These are phyloP conservation scores for Vireo griseus DNA, from an alignment of 2,797 vertebrate genomes.

Conservation along the genomic window DNA sequence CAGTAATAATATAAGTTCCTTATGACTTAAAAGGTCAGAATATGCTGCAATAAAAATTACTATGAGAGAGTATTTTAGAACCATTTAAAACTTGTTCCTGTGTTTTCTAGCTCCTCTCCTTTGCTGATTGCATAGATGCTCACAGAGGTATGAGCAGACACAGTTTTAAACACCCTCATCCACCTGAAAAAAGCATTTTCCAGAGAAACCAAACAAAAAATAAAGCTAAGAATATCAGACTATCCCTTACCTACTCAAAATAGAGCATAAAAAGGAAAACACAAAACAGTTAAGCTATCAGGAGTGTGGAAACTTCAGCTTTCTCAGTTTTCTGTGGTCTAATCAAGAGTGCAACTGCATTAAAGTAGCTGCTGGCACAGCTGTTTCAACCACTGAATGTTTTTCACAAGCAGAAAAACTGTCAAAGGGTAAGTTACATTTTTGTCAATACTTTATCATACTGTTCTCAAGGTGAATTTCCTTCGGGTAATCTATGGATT, in stretches of 20 bases:
- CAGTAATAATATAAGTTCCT: background rate
- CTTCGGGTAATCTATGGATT: background rate
- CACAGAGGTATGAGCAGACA: background rate
- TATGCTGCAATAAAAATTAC: background rate
- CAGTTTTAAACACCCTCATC: background rate
- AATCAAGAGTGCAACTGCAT: background rate
- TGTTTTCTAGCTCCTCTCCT: background rate
- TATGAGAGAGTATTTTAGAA: background rate
- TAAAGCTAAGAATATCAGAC: background rate
- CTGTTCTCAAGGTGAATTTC: background rate
- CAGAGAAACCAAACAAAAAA: background rate
- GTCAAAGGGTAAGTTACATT: background rate
- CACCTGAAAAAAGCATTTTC: background rate
- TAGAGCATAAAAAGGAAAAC: background rate
- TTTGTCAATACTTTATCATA: background rate
- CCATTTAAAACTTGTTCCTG: background rate
- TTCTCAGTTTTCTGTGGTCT: background rate
- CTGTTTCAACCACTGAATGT: background rate
- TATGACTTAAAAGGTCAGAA: slow-evolving; percentile 20
- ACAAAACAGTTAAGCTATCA: background rate
- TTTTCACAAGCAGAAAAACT: background rate
- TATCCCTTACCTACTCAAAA: background rate
- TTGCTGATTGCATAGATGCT: background rate
- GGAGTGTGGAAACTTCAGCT: background rate
- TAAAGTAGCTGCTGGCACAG: background rate